These are phyloP conservation scores for Elachura formosa DNA, from an alignment of 2,113 vertebrate genomes.

Conservation along the genomic window DNA sequence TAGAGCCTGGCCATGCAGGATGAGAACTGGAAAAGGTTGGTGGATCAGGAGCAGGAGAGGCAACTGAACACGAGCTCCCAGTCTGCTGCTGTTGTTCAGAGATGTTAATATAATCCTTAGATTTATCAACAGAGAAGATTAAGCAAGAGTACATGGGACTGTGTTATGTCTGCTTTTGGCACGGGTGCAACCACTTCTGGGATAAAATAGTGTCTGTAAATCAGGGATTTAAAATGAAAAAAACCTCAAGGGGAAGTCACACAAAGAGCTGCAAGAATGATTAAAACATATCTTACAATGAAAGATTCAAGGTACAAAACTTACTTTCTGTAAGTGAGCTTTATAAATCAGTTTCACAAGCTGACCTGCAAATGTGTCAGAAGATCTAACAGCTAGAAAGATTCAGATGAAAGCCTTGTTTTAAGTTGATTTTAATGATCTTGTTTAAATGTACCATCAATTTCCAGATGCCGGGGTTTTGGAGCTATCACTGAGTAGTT, in stretches of 20 bases:
- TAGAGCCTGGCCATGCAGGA: neutral
- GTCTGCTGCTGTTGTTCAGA: neutral
- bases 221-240: neutral
- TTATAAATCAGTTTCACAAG: neutral
- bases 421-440: neutral
- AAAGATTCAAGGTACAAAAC: neutral
- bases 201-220: neutral
- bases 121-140: slow-evolving; percentile 51
- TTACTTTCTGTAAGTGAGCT: neutral
- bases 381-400: neutral
- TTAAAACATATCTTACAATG: neutral
- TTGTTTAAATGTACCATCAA: neutral
- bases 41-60: neutral
- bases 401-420: neutral
- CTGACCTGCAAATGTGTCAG: neutral
- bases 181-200: neutral
- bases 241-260: neutral
- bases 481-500: neutral
- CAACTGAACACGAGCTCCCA: neutral
- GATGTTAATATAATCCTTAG: slow-evolving; percentile 39
- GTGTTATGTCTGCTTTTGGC: slow-evolving; percentile 33
- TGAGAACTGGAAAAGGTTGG: neutral
- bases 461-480: neutral
- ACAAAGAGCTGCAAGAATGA: neutral
- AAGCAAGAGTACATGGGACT: slow-evolving; percentile 15